Base-by-base conservation (phyloP, 2,797 vertebrate genomes). In the Xenopus petersii region DNA sequence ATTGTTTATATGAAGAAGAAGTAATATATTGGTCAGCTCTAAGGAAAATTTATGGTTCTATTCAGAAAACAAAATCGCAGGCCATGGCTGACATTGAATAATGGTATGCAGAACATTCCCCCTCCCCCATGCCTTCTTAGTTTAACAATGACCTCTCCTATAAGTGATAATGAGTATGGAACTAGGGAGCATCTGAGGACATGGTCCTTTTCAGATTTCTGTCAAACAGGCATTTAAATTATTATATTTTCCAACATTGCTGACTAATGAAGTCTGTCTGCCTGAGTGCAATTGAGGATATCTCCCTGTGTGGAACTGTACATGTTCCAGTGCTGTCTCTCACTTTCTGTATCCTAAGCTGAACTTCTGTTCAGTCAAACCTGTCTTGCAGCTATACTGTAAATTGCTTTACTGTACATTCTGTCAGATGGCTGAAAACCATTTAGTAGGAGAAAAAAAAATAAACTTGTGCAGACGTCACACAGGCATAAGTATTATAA, bases 291-390 rank as follows among this genome's bases (percentile, higher is more conserved):
- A 66, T 66, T 61, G 49, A 75, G 58, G 54, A 33, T 55, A 12
- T 80, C 17, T 59, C 46, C 10, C 55, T 75, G 80, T 71, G 79
- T 64, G 17, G 78, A 85, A 81, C 77, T 21, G 64, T 81, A 17
- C 67, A 8, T 72, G 70, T 80, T 73, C 62, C 79, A 65, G 70
- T 33, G 17, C 64, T 63, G 69, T 33, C 26, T 0, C 0, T 73
- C 66, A 56, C 21, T 75, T 64, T 70, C 80, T 48, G 2, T 75
- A 81, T 30, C 48, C 82, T 81, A 71, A 46, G 75, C 33, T 59
- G 60, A 81, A 79, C 61, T 75, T 74, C 30, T 71, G 48, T 74
- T 74, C 67, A 36, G 62, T 70, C 17, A 70, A 80, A 79, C 65
- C 63, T 79, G 46, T 66, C 13, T 60, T 81, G 15, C 61, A 67